Base-by-base conservation (phyloP, 2,888 invertebrate genomes). In the Rhamnusium bicolor region DNA sequence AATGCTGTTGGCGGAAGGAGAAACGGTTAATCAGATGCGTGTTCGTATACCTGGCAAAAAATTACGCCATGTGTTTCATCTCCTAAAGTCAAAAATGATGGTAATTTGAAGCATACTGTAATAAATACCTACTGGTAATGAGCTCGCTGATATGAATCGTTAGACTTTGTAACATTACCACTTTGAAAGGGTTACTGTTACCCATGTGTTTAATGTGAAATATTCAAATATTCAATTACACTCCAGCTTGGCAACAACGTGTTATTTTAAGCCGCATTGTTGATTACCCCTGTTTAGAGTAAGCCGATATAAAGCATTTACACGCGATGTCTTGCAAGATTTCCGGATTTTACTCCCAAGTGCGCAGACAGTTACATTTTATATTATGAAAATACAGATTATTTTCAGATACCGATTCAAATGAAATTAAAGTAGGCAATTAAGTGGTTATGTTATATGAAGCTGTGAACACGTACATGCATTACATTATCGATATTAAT, bases 201-300 rank as follows among this genome's bases (percentile, higher is more conserved):
- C 18, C 47, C 14, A 46, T 47, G 61, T 61, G 61, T 32, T 65
- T 65, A 53, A 65, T 65, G 71, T 75, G 63, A 73, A 73, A 76
- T 76, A 76, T 76, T 76, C 73, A 76, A 66, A 71, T 73, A 73
- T 76, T 76, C 76, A 76, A 76, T 76, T 76, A 73, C 73, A 60
- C 69, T 69, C 32, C 69, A 61, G 66, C 73, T 32, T 21, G 32
- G 69, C 69, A 76, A 76, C 76, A 76, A 67, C 72, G 65, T 76
- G 76, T 76, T 76, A 76, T 76, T 76, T 69, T 69, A 62, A 62
- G 54, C 76, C 69, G 76, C 69, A 62, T 67, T 73, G 67, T 76
- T 71, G 74, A 74, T 75, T 75, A 68, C 74, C 71, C 70, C 66
- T 71, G 72, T 73, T 73, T 72, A 69, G 46, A 61, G 66, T 71